Base-by-base conservation (phyloP, 2,797 vertebrate genomes). In the Gymnodraco acuticeps region DNA sequence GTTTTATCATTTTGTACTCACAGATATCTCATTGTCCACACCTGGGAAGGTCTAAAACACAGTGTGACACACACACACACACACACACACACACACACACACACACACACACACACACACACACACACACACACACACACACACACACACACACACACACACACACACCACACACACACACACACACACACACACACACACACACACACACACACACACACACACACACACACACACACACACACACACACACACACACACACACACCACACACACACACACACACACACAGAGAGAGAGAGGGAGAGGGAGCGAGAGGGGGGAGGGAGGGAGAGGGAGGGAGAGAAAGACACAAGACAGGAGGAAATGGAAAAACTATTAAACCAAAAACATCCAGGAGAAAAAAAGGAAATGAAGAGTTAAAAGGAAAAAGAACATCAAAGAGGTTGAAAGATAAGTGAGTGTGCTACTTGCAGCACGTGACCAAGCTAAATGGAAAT, bases 21-120 rank as follows among this genome's bases (percentile, higher is more conserved):
- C 95, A 94, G 95, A 95, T 86, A 96, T 94, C 80, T 95, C 94
- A 95, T 87, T 94, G 94, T 96, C 95, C 95, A 95, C 95, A 94
- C 93, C 94, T 85, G 94, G 95, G 93, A 87, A 94, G 91, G 91
- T 95, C 95, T 96, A 95, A 85, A 94, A 93, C 93, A 95, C 88
- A 92, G 85, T 86, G 92, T 86, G 27, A 58, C 72, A 87, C 42
- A 58, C 72, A 87, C 42, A 55, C 72, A 87, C 42, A 58, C 72
- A 86, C 33, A 58, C 72, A 87, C 42, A 55, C 72, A 87, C 41
- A 58, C 69, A 87, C 42, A 58, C 72, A 87, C 42, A 58, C 72
- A 87, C 42, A 56, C 70, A 8, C 7, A 8, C 1, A 2, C 33
- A 38, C 72, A 87, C 42, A 58, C 20, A 23, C 20, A 23, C 20